Base-by-base conservation (phyloP, 2,113 vertebrate species). In the Pygoscelis adeliae region DNA sequence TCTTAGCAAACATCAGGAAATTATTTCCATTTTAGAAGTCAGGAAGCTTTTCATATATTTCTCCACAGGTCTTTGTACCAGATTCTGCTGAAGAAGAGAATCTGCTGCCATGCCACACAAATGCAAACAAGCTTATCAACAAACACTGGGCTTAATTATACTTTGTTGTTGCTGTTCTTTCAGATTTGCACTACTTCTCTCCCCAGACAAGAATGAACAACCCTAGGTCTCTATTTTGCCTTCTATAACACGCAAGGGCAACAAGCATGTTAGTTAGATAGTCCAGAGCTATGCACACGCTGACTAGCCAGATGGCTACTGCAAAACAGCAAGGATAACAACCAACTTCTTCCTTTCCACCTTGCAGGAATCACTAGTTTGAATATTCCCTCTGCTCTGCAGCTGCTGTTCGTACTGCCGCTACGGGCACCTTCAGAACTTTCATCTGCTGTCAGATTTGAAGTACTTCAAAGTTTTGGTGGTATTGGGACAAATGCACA, bases 1-100 rank as follows among this genome's bases (percentile, higher is more conserved):
- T 78, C 19, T 79, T 42, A 49, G 71, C n/a, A 69, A 92, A 91
- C 83, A 93, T 84, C 73, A 89, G 77, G 58, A 95, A 96, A 83
- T 63, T 4, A 83, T 90, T 86, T 85, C 67, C 67, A 81, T 78
- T 96, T 81, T 67, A 95, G 59, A 92, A 86, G 47, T 49, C 46
- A 44, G 86, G 80, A 94, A 87, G 72, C 32, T 89, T 95, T 88
- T 87, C 6, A 9, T 80, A 42, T 53, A 40, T 87, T 90, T 73
- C 69, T 90, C 44, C 26, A 23, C 29, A 52, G 26, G 52, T 36
- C 59, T 81, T 81, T 61, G 63, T 42, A 42, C 63, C 87, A 62
- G 36, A 73, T 89, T 66, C 63, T 87, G 40, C 59, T 78, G 50
- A 49, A 73, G 66, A 87, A 40, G 44, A 88, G 36, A 88, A 90